Conservation (phyloP, 2,888 invertebrate species). For the Drosophila paranaensis region DNA sequence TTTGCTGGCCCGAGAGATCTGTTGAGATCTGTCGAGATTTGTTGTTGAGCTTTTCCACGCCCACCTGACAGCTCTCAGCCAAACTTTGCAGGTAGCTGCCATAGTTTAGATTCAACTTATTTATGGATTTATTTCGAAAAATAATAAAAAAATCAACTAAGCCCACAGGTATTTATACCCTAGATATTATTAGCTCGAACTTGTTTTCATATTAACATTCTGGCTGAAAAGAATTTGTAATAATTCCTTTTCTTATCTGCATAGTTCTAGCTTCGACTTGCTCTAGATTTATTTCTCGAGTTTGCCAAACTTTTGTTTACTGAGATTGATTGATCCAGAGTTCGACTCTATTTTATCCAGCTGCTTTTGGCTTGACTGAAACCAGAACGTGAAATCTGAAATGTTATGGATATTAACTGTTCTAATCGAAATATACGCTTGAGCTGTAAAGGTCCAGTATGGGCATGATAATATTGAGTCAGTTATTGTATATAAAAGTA, state of each 20-base stretch:
- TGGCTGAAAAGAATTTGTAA: background rate
- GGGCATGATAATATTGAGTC: background rate
- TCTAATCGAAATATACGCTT: background rate
- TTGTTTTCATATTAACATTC: background rate
- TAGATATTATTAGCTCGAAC: background rate
- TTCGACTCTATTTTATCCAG: background rate
- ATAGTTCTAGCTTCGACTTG: too few species aligned
- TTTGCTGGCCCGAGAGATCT: slow-evolving; percentile 47
- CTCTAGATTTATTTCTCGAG: too few species aligned
- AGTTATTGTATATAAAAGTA: too few species aligned
- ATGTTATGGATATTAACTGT: background rate
- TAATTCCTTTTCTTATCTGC: too few species aligned
- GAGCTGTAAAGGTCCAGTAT: background rate
- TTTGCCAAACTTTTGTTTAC: background rate
- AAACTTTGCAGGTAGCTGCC: slow-evolving; percentile 54
- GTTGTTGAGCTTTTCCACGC: slow-evolving; percentile 49
- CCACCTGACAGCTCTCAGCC: slow-evolving; percentile 36
- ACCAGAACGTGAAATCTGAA: background rate
- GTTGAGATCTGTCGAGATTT: slow-evolving; percentile 44
- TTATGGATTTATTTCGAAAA: slow-evolving; percentile 48
- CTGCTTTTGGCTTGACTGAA: background rate
- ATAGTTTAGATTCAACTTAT: slow-evolving; percentile 46
- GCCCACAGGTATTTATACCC: slow-evolving; percentile 25
- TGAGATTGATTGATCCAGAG: background rate
- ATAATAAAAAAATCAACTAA: slow-evolving; percentile 1